Base-by-base conservation (phyloP, 2,888 invertebrate species). In the Nemurella pictetii region DNA sequence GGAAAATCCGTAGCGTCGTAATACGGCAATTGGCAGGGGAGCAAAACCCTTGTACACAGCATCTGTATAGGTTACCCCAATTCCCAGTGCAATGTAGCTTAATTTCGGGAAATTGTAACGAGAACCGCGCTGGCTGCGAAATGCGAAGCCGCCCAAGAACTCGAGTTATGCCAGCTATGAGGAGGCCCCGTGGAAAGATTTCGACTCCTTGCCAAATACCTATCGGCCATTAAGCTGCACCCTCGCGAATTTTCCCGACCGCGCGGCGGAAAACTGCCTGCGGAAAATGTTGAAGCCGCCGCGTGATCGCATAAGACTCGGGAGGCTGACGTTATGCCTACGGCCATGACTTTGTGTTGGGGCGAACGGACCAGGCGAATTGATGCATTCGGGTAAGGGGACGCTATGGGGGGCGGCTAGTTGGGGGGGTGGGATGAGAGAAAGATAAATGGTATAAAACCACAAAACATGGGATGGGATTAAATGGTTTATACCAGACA, bases 401-500 rank as follows among this genome's bases (percentile, higher is more conserved):
- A 4, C 29, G 30, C 30, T 7, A 28, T 1, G 78, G 30, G 78
- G 78, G 25, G 5, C 15, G 25, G 25, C 5, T 15, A 74, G 74
- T 27, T 26, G 82, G 27, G 26, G 4, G 80, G 28, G 75, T 0
- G 32, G 85, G 85, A 55, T 80, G 29, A 72, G 35, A 30, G 80
- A 55, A 20, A 30, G 81, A 32, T 30, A 81, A 80, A 81, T 81
- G 35, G 80, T 30, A 81, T 81, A 81, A 32, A 30, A 81, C 80
- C 80, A 81, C 32, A 26, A 81, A 26, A 36, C 80, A 36, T 35
- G 35, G 36, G 35, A 35, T 32, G 80, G 80, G 82, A 55, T 82
- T 15, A 55, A 82, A 82, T 55, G 36, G 82, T 55, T 82, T 82
- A 81, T 81, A 78, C 78, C n/a, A 72, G 27, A 82, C 72, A 82